Evolutionary conservation across 2,113 vertebrate genomes (phyloP), one percentile per base, ranked within the genome.

Genomic region (Campylomormyrus tamandua): DNA sequence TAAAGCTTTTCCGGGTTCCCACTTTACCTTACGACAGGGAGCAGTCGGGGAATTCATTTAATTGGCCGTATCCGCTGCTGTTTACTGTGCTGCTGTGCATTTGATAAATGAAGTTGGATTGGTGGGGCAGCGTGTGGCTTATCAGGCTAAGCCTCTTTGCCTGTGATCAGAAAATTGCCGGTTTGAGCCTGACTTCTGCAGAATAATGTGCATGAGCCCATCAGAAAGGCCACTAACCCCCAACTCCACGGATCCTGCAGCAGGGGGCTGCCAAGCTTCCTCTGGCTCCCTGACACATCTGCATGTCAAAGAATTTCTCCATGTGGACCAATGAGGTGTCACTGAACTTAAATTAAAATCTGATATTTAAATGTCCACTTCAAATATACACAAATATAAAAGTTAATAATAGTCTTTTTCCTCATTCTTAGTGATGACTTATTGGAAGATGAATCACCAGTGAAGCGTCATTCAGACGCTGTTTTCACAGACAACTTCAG

Each of bases 401-500:
- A 31, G 10, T 13, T 13, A 31, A 70, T 62, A n/a, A 62, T 70
- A 11, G 62, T 70, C 62, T 49, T 90, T 62, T 85, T n/a, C 48
- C 17, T 66, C 48, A 10, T 86, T 50, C 53, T 35, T 62, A 95
- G 95, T 91, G 90, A 90, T 88, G 95, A 93, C 21, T 90, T 95
- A 88, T 91, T 93, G 53, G 94, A 95, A 70, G 93, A 95, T 66
- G 92, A 95, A 89, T 62, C 86, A 35, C 96, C 95, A 24, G 93
- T 95, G 84, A 98, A 98, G 90, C 97, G 97, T 15, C 97, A 98
- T 89, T 97, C 97, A 0, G 97, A 98, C 0, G 96, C 97, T 0
- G 93, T 98, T 87, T 98, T 98, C 93, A 97, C 97, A 0, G 96
- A 98, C 94, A 97, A 96, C 93, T 98, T 97, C 92, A 98, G 97